Evolutionary conservation across 2,797 vertebrate genomes (phyloP), one percentile per base, ranked within the genome.

Genomic region (Crenichthys baileyi): DNA sequence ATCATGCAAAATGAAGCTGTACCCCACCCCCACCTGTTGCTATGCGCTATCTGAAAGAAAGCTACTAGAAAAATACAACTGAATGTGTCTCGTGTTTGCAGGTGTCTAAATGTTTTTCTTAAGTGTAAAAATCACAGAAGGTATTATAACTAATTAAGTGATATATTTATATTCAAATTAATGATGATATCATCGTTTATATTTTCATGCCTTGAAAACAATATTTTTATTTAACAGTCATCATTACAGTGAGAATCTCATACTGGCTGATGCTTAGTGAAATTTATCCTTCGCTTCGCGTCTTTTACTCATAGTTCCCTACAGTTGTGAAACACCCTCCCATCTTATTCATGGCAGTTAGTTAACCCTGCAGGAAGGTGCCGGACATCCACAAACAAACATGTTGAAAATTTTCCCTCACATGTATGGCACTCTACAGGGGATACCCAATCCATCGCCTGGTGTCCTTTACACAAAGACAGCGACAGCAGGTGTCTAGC

Each of bases 381-480:
- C 70, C 48, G 36, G 60, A 67, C 60, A 51, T 61, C 68, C 65
- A 79, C 75, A 75, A 16, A 77, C 74, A 71, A 36, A 15, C 65
- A 58, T 0, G 7, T 70, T 71, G 73, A 74, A 79, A 75, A 80
- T 73, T 84, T 41, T 76, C 41, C 41, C 13, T 39, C 65, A 39
- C 58, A 76, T 46, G 24, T n/a, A 50, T 39, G 56, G 24, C 46
- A n/a, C 22, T 36, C 74, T 26, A n/a, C 24, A 60, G 79, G 89
- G 73, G 77, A 73, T 50, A 78, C 63, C 48, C 5, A 16, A 83
- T 83, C 83, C 41, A 80, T 90, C 87, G 79, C 85, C 87, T 61
- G 75, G 87, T 89, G 73, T 90, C 84, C 81, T 86, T 88, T 89
- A 89, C 88, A 89, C 72, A 73, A 60, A 73, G 79, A 90, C 90